Percentiles rank a stretch among this genome's conserved stretches.
phyloP scores from a whole-genome alignment of 2,888 invertebrate genomes.

The Biston betularia region DNA sequence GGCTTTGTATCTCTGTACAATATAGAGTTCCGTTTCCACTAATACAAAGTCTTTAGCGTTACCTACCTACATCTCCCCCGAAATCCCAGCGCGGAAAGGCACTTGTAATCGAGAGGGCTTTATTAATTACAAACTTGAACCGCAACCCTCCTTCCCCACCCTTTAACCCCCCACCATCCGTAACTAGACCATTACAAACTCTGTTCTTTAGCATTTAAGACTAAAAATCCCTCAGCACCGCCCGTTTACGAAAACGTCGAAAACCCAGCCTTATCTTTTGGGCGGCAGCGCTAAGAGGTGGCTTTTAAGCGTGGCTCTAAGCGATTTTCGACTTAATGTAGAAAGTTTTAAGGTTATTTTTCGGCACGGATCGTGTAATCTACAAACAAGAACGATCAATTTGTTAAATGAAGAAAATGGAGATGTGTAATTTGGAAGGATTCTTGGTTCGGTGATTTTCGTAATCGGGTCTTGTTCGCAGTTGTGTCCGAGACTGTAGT shows the following conservation, averaged over 20 bases:
- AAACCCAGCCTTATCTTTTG: slow-evolving; percentile 81
- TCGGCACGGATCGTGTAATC: slow-evolving; percentile 36
- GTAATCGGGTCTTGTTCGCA: slow-evolving; percentile 64
- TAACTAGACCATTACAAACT: slow-evolving; percentile 67
- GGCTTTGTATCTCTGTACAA: too few relatives aligned
- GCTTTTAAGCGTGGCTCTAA: slow-evolving; percentile 46
- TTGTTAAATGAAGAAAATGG: slow-evolving; percentile 85
- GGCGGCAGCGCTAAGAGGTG: slow-evolving; percentile 69
- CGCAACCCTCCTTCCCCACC: slow-evolving; percentile 67
- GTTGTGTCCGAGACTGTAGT: slow-evolving; percentile 58
- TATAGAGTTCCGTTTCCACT: background rate
- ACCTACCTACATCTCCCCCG: slow-evolving; percentile 51
- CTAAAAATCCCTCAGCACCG: slow-evolving; percentile 68
- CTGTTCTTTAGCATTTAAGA: slow-evolving; percentile 69
- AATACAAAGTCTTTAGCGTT: slow-evolving; percentile 23
- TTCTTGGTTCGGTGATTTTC: slow-evolving; percentile 64
- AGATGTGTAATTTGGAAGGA: slow-evolving; percentile 77
- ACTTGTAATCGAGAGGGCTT: slow-evolving; percentile 85
- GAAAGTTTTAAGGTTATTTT: slow-evolving; percentile 56
- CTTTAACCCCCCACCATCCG: slow-evolving; percentile 48
- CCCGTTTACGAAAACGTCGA: slow-evolving; percentile 69
- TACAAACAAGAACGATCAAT: slow-evolving; percentile 76
- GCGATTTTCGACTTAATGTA: slow-evolving; percentile 63
- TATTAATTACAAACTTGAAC: slow-evolving; percentile 86
- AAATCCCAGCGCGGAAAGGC: slow-evolving; percentile 76